These are phyloP conservation scores for Drosophila anomalata DNA, from an alignment of 2,888 invertebrate genomes.

Conservation along the genomic window DNA sequence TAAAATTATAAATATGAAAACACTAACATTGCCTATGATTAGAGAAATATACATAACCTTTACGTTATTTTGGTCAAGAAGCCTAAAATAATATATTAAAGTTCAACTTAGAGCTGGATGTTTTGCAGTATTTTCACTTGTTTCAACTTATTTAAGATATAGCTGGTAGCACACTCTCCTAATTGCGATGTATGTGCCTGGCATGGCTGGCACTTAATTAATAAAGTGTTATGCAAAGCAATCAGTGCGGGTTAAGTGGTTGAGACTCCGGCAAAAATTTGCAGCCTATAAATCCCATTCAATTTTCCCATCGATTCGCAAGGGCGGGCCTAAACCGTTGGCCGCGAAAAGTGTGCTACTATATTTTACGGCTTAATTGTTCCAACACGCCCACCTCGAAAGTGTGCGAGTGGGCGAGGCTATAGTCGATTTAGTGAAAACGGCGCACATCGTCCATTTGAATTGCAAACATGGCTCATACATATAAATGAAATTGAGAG, in stretches of 20 bases:
- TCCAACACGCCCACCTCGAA: constrained; percentile 27
- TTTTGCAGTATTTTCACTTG: neutral
- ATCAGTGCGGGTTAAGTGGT: constrained; percentile 21
- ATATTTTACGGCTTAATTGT: constrained; percentile 65
- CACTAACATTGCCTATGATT: neutral
- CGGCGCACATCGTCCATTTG: constrained; percentile 57
- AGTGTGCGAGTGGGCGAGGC: constrained; percentile 14
- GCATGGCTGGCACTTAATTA: constrained; percentile 43
- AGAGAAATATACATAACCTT: too few species aligned
- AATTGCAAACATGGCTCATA: constrained; percentile 63
- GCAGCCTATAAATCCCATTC: constrained; percentile 26
- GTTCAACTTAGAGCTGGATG: neutral
- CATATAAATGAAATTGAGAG: constrained; percentile 63
- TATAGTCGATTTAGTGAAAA: constrained; percentile 40
- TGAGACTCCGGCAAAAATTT: constrained; percentile 1
- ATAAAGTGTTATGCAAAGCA: constrained; percentile 41
- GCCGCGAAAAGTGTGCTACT: constrained; percentile 69
- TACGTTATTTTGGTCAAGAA: too few species aligned
- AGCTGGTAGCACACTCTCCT: neutral
- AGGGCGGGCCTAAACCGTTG: constrained; percentile 13
- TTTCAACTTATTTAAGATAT: neutral
- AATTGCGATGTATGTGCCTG: constrained; percentile 27
- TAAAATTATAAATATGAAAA: too few species aligned
- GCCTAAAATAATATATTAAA: neutral
- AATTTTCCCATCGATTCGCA: constrained; percentile 4